Conservation (phyloP, 2,888 invertebrate genomes). For the Scelioninae gen. 1 region DNA sequence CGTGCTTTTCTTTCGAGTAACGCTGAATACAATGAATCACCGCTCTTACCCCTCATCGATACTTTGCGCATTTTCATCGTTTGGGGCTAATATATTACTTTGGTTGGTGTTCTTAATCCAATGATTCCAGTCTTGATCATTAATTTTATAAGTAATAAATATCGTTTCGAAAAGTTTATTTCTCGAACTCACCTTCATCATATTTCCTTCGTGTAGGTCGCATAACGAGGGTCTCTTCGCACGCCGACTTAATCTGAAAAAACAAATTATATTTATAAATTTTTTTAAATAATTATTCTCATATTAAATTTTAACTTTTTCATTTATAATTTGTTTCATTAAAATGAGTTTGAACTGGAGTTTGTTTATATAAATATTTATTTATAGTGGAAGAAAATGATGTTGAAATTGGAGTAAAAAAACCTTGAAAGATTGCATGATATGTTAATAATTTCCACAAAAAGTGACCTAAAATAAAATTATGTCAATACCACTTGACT, state of each 20-base stretch:
- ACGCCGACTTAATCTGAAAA: constrained; percentile 85
- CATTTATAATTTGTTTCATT: no score
- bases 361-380: no score
- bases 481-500: not conserved
- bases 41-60: constrained; percentile 34
- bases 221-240: constrained; percentile 93
- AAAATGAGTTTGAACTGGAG: no score
- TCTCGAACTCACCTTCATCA: constrained; percentile 82
- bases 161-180: not conserved
- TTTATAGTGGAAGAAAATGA: no score
- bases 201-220: constrained; percentile 88
- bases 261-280: not conserved
- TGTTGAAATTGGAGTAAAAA: not conserved
- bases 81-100: constrained; percentile 50
- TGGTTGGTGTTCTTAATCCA: constrained; percentile 14
- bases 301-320: no score
- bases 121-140: constrained; percentile 21
- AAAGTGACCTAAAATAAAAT: constrained; percentile 11
- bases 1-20: constrained; percentile 31
- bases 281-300: no score
- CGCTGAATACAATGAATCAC: constrained; percentile 31
- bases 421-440: not conserved
- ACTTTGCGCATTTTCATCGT: constrained; percentile 33
- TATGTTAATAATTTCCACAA: not conserved
- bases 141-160: constrained; percentile 12